These are phyloP conservation scores for Agrotis clavis DNA, from an alignment of 2,888 invertebrate genomes.

Conservation along the genomic window DNA sequence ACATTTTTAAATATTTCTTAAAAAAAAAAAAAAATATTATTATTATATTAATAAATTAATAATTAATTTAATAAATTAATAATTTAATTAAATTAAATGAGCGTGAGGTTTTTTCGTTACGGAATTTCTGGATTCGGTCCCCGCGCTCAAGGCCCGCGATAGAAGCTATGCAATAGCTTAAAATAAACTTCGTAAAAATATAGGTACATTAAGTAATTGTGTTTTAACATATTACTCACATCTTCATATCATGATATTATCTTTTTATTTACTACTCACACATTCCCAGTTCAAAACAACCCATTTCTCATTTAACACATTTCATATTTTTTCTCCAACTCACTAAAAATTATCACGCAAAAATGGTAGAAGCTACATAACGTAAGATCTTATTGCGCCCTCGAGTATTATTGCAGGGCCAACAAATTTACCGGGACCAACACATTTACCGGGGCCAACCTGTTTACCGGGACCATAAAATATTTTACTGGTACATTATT, in stretches of 20 bases:
- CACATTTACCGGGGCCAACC: slow-evolving; percentile 5
- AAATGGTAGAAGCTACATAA: slow-evolving; percentile 3
- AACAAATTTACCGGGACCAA: slow-evolving; percentile 11
- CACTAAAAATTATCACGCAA: slow-evolving; percentile 15
- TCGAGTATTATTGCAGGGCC: slow-evolving; percentile 29
- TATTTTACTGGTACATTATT: slow-evolving; percentile 37
- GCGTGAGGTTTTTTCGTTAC: too few relatives aligned
- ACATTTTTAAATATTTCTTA: too few relatives aligned
- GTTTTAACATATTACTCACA: neutral
- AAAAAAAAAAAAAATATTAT: too few relatives aligned
- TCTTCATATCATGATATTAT: neutral
- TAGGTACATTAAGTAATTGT: too few relatives aligned
- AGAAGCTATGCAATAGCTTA: too few relatives aligned
- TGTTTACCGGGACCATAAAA: slow-evolving; percentile 42
- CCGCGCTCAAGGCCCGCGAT: too few relatives aligned
- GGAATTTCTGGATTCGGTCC: too few relatives aligned
- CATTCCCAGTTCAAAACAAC: neutral
- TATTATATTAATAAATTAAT: too few relatives aligned
- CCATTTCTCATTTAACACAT: slow-evolving; percentile 15
- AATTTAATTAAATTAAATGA: too few relatives aligned
- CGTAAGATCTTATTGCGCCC: slow-evolving; percentile 21
- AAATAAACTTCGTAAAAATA: too few relatives aligned
- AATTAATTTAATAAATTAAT: too few relatives aligned
- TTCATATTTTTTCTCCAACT: slow-evolving; percentile 18
- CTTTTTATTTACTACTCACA: neutral